Base-by-base conservation (phyloP, 2,888 invertebrate species). In the Corbicula japonica region DNA sequence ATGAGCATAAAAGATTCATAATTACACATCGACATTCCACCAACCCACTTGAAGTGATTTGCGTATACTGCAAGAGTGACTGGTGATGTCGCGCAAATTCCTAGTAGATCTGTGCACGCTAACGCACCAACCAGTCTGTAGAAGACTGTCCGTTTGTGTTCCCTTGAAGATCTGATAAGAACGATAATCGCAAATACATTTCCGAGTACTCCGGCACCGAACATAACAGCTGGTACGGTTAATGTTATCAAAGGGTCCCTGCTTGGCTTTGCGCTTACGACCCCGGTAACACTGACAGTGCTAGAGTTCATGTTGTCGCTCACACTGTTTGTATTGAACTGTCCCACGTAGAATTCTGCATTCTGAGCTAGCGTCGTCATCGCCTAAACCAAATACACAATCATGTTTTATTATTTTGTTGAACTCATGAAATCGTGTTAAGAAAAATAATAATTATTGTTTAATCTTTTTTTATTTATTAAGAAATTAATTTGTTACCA, bases 1-100 rank as follows among this genome's bases (percentile, higher is more conserved):
- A 92, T 90, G 86, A 93, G 89, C 83, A 91, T 87, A 78, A 92
- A 92, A 6, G 91, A 90, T 78, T 92, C 91, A 81, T 89, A 90
- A 66, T 91, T 87, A 77, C 93, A 93, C 76, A 92, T 34, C 3
- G 74, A 70, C 15, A 86, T 73, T 56, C 91, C 92, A 18, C 91
- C 91, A 12, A 89, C 79, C 91, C 91, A 92, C 26, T 77, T 68
- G 2, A 88, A 76, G 28, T 88, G 77, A 41, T 84, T 87, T 5
- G 83, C 69, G 81, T 93, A 92, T 2, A 86, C 83, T 4, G 80
- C 62, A 15, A 88, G 71, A 8, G 84, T 85, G 12, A 90, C 79
- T 1, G 88, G 88, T 0, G 92, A 91, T 8, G 91, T 91, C 32
- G 89, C 80, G 15, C 91, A 61, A 8, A 90, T 92, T 12, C 93